Base-by-base conservation (phyloP, 2,888 invertebrate genomes). In the Caradrina clavipalpis region DNA sequence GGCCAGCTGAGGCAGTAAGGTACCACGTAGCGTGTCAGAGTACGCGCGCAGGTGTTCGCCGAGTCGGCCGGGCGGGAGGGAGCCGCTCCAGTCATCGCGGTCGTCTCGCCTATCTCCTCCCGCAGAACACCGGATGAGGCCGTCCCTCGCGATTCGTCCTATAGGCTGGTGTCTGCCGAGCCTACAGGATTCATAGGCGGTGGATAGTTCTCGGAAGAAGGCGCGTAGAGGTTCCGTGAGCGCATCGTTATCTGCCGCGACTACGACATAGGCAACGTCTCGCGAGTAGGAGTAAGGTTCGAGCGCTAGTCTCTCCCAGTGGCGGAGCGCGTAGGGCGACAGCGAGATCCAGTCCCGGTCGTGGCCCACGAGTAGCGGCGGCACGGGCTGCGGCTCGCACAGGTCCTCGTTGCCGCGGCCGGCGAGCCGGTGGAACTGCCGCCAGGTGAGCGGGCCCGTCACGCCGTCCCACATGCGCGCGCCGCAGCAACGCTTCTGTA, bases 341-440 rank as follows among this genome's bases (percentile, higher is more conserved):
- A 99, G 96, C 8, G 99, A 98, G 56, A 99, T 95, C 98, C 99
- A 99, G 90, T 99, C 99, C 87, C 98, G 98, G 89, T 99, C 99
- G 93, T 98, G 98, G 0, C 99, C 99, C 51, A 99, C 99, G 66
- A 99, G 97, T 56, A 99, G 96, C 6, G 98, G 98, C 26, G 99
- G 99, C 86, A 99, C 98, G 0, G 99, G 99, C 93, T 99, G 99
- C 47, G 99, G 99, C 91, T 99, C 99, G 95, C 99, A 99, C 78
- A 99, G 98, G 91, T 99, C 99, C 90, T 98, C 98, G 67, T 99
- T 98, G 66, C 99, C 99, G 90, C 99, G 97, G 11, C 99, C 99
- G 51, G 99, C 99, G 73, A 99, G 96, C 72, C 99, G 97, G 96
- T 99, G 99, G 95, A 99, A 99, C 92, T 99, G 99, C 64, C 99